Conservation (phyloP, 2,113 vertebrate species). For the Eptesicus fuscus region DNA sequence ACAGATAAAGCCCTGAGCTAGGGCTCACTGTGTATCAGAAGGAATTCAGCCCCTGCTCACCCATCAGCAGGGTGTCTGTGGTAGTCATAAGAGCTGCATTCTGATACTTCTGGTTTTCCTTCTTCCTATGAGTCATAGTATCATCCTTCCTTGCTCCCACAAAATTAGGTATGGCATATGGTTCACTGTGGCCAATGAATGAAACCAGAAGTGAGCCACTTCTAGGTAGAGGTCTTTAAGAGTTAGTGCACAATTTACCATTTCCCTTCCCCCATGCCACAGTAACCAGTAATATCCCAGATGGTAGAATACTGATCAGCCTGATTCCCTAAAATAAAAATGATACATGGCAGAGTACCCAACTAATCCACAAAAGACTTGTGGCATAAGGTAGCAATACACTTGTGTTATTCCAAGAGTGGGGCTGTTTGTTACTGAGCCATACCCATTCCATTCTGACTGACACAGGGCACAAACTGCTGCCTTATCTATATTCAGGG, state of each 20-base stretch:
- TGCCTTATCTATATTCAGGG: neutral
- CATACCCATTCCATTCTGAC: neutral
- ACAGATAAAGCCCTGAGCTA: neutral
- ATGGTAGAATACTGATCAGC: neutral
- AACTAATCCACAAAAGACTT: neutral
- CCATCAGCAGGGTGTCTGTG: neutral
- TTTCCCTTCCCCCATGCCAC: neutral
- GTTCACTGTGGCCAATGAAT: neutral
- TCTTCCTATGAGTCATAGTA: neutral
- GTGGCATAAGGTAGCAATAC: neutral
- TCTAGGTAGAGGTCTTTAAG: neutral
- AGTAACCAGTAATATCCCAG: neutral
- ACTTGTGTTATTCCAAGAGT: neutral
- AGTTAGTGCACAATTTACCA: neutral
- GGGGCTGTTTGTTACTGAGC: neutral
- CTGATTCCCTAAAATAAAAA: neutral
- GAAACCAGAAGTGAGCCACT: neutral
- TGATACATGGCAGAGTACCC: neutral
- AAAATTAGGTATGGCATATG: neutral
- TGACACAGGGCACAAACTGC: too few species aligned
- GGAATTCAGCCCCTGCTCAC: neutral
- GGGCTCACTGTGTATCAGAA: neutral
- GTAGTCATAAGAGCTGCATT: neutral
- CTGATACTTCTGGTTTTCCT: neutral
- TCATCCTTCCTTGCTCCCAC: neutral